Percentiles rank a stretch among this genome's conserved stretches.
Evolutionary conservation across 2,797 vertebrate genomes (phyloP).

Genomic region (Myiotriccus ornatus): DNA sequence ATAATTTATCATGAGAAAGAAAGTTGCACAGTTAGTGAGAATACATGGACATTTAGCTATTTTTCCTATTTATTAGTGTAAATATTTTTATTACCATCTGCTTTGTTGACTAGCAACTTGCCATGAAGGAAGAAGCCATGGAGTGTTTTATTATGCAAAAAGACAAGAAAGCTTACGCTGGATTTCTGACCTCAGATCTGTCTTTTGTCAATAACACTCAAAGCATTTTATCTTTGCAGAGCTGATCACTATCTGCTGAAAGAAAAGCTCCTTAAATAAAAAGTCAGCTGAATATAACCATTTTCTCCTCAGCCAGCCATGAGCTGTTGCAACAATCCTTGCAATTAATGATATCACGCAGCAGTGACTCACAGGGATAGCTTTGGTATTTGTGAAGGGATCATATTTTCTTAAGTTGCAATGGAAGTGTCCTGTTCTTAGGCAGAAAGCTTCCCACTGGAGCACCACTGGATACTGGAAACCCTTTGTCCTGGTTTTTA

Average conservation of each 20-base stretch:
- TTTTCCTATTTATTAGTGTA: conserved; percentile 43
- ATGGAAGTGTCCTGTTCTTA: neutral
- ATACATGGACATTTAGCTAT: conserved; percentile 22
- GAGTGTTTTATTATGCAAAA: conserved; percentile 27
- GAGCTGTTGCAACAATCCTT: neutral
- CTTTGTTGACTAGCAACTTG: conserved; percentile 15
- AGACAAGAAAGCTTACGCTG: neutral
- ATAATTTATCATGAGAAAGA: conserved; percentile 58
- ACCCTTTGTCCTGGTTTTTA: neutral
- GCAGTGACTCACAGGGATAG: neutral
- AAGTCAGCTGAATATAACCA: neutral
- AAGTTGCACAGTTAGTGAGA: conserved; percentile 50
- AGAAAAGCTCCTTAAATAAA: conserved; percentile 13
- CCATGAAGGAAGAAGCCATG: neutral
- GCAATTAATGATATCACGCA: neutral
- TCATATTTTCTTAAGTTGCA: neutral
- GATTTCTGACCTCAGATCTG: conserved; percentile 30
- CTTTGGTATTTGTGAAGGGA: neutral
- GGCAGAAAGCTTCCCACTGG: neutral
- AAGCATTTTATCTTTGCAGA: neutral
- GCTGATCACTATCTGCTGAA: neutral
- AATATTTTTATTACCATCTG: conserved; percentile 54
- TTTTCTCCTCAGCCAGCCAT: neutral
- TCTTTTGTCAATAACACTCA: conserved; percentile 21
- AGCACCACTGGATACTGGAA: neutral